Evolutionary conservation across 2,888 invertebrate genomes (phyloP), one percentile per base, ranked within the genome.

Genomic region (Torymus texanus): DNA sequence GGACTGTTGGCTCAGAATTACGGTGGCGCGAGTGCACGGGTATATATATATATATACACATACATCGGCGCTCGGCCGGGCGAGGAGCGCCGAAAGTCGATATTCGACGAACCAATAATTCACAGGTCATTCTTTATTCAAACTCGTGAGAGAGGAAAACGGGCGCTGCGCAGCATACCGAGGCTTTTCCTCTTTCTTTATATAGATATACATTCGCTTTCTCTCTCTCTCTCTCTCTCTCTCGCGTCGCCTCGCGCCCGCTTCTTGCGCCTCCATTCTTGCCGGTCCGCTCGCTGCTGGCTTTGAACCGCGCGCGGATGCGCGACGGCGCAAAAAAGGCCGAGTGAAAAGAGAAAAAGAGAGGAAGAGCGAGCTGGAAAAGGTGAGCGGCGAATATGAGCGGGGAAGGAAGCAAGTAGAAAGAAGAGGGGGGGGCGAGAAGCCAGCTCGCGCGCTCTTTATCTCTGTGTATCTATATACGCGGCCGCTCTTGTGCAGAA

Each of bases 71-170:
- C 41, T 41, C 21, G 12, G 13, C 29, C n/a, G n/a, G 8, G 63
- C 41, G 5, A 41, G 41, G 76, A 71, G 72, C 67, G 67, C 13
- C 56, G 77, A 83, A 83, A 84, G 80, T 80, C 83, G 83, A 85
- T 83, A 83, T 83, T 83, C 81, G 80, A 71, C 79, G 82, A 75
- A 74, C 80, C 81, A 84, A 84, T 84, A 82, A 84, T 85, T 84
- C 83, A 83, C 81, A 70, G 79, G 70, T 81, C 73, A 81, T 84
- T 83, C 70, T 82, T 84, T 84, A 85, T 85, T 85, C 82, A 84
- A 83, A 81, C 76, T 73, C 75, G 51, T 18, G 68, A 13, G 68
- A 14, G 41, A 56, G 66, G 51, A 56, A 63, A 58, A 1, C 56
- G 41, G 16, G 16, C 63, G 50, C 16, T 13, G 56, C 4, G 14